Evolutionary conservation across 2,888 invertebrate species (phyloP), one percentile per base, ranked within the genome.

Genomic region (Cheilosia urbana): DNA sequence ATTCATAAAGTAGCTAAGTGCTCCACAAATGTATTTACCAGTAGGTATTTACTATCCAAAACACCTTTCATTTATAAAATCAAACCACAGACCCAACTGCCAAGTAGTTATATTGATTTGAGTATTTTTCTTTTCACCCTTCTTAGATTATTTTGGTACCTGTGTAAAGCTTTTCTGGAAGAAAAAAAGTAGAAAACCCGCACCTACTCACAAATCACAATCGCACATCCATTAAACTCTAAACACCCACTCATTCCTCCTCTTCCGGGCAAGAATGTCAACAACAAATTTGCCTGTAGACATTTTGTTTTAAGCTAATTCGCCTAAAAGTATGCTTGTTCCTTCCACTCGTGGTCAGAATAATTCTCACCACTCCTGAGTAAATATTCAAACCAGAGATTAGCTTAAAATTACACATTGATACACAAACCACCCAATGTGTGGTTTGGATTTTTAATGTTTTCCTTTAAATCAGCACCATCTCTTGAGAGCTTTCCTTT

Each of bases 401-500:
- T 57, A 34, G 19, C 17, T 60, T 65, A 37, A 63, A 73, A 24
- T 65, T 63, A 30, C 45, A 13, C 60, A 53, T 17, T 63, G 21
- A 45, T 80, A 55, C 79, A 69, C 66, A 4, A 79, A 84, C 68
- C 71, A 11, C 1, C 15, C 1, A 4, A 1, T 17, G 17, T 17
- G 27, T 62, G 55, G 37, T 15, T 9, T 51, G 51, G 1, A 6
- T 27, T 58, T 57, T 60, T 17, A 19, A 11, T 27, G 24, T 49
- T 45, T n/a, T 60, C 40, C 53, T 63, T 42, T 53, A 19, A 72
- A 88, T 89, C 90, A 90, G 91, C 92, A 90, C 90, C 92, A 92
- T 92, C 92, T 92, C 5, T 88, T 89, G 89, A 84, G 89, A 89
- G 91, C 91, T 91, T 91, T 90, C 6, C 15, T 85, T 76, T 66